These are phyloP conservation scores for Psittacula derbiana DNA, from an alignment of 2,797 vertebrate genomes.

Conservation along the genomic window DNA sequence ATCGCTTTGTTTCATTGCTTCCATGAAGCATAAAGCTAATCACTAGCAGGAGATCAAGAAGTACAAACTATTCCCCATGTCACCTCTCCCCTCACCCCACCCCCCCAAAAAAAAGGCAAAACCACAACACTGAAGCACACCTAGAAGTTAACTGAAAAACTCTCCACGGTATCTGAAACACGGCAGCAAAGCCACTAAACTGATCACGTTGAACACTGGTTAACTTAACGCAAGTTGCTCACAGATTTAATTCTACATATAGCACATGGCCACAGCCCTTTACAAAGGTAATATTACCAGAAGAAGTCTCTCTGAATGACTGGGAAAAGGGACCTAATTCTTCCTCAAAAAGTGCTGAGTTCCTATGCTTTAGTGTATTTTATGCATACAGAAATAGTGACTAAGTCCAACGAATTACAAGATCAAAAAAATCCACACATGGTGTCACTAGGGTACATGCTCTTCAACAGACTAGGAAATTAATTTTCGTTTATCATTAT, in stretches of 20 bases:
- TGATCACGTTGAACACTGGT: not conserved
- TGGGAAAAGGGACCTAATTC: not conserved
- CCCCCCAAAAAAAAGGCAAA: not conserved
- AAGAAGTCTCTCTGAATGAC: not conserved
- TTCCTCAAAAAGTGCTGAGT: not conserved
- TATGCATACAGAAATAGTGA: not conserved
- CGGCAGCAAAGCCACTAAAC: fast-evolving
- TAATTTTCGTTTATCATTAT: not conserved
- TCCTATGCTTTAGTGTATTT: not conserved
- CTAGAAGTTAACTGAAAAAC: not conserved
- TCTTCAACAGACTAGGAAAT: not conserved
- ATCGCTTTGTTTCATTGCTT: not conserved
- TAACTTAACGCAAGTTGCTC: not conserved
- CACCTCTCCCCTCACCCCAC: too few relatives aligned
- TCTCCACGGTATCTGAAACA: not conserved
- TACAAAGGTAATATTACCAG: not conserved
- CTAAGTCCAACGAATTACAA: not conserved
- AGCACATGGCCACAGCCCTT: not conserved
- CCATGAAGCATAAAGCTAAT: not conserved
- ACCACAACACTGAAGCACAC: not conserved
- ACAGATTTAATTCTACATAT: not conserved
- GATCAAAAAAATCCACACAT: not conserved
- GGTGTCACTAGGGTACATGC: not conserved
- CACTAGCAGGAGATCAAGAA: not conserved
- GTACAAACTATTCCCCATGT: not conserved